phyloP scores from a whole-genome alignment of 35 echinoderm and acorn worm genomes.

The Chiridota heheva region DNA sequence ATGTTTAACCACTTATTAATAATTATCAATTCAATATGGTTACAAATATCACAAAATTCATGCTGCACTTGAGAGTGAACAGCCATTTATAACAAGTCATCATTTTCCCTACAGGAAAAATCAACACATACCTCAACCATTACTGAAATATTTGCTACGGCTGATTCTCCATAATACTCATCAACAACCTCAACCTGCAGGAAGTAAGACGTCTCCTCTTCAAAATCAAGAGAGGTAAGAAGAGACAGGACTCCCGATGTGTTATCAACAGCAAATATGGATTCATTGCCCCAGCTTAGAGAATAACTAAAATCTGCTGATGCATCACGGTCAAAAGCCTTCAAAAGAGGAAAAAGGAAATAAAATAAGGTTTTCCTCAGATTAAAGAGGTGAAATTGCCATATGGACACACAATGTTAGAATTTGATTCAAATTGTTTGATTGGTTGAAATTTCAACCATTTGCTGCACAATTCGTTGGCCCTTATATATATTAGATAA shows the following conservation, averaged over 20 bases:
- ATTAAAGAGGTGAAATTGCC: too few relatives aligned
- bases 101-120: too few relatives aligned
- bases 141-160: constrained; percentile 54
- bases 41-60: too few relatives aligned
- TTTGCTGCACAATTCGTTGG: neutral
- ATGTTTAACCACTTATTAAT: too few relatives aligned
- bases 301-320: constrained; percentile 34
- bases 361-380: neutral
- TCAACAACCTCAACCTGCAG: constrained; percentile 67
- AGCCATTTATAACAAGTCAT: too few relatives aligned
- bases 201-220: constrained; percentile 25
- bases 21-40: too few relatives aligned
- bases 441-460: too few relatives aligned
- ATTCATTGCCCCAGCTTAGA: constrained; percentile 45
- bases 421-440: too few relatives aligned
- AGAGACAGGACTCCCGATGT: constrained; percentile 65
- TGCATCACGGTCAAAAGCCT: constrained; percentile 65
- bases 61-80: too few relatives aligned
- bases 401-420: neutral
- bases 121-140: constrained; percentile 42
- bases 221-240: constrained; percentile 52
- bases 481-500: neutral
- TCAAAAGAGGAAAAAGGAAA: neutral
- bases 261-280: constrained; percentile 48
- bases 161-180: constrained; percentile 23